Evolutionary conservation across 2,113 vertebrate genomes (phyloP).

Genomic region (Sula dactylatra): DNA sequence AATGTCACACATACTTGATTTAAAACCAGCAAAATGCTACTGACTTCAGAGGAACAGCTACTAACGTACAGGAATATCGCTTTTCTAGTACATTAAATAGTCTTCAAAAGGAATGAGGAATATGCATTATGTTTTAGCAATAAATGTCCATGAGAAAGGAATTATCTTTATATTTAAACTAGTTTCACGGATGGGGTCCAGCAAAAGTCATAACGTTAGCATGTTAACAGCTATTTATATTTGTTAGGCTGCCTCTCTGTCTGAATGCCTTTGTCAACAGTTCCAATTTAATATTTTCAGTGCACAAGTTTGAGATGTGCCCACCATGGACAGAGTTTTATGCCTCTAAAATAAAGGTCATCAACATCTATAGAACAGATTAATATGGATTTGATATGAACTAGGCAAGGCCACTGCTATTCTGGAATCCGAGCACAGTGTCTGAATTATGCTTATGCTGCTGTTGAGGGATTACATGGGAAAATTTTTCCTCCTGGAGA

Average conservation of each 20-base stretch:
- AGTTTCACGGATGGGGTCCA: neutral
- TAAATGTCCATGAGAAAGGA: neutral
- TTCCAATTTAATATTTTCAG: neutral
- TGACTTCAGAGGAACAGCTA: constrained; percentile 17
- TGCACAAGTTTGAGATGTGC: neutral
- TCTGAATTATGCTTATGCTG: neutral
- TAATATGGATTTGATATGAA: neutral
- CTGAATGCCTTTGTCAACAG: neutral
- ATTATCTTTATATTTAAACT: constrained; percentile 20
- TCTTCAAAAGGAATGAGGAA: neutral
- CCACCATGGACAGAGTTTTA: neutral
- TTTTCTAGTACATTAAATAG: neutral
- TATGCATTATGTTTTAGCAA: neutral
- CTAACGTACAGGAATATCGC: neutral
- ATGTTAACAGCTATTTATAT: neutral
- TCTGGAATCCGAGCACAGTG: neutral
- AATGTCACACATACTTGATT: constrained; percentile 12
- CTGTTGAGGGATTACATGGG: neutral
- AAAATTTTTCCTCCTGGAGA: neutral
- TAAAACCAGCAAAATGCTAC: constrained; percentile 28
- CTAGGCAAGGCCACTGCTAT: neutral
- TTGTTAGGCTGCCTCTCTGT: neutral
- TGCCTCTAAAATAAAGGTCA: neutral
- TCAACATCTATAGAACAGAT: neutral
- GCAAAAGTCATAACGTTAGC: neutral